These are phyloP conservation scores for Lithophane semibrunnea DNA, from an alignment of 2,888 invertebrate species.

Conservation along the genomic window DNA sequence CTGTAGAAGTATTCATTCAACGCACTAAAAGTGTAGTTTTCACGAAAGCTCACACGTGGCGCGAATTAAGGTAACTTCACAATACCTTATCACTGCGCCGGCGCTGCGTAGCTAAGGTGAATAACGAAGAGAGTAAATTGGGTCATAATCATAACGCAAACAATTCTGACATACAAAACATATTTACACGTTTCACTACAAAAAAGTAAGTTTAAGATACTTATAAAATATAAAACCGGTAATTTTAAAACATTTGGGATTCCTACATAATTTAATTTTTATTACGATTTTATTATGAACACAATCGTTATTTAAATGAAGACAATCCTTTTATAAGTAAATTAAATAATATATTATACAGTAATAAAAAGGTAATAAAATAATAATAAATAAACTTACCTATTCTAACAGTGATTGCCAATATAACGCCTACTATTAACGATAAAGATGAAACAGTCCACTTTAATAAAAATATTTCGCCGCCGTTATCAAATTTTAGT, in stretches of 20 bases:
- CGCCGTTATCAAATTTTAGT: slow-evolving; percentile 2
- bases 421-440: slow-evolving; percentile 41
- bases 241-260: slow-evolving; percentile 17
- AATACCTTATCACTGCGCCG: slow-evolving; percentile 67
- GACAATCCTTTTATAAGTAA: slow-evolving; percentile 35
- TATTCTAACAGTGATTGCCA: slow-evolving; percentile 42
- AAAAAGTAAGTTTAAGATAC: not conserved
- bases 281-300: slow-evolving; percentile 43
- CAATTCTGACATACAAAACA: slow-evolving; percentile 50
- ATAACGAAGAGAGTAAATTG: slow-evolving; percentile 69
- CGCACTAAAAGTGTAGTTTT: slow-evolving; percentile 33
- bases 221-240: slow-evolving; percentile 23
- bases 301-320: slow-evolving; percentile 44
- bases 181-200: slow-evolving; percentile 29
- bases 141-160: slow-evolving; percentile 67
- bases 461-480: slow-evolving; percentile 32
- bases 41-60: slow-evolving; percentile 53
- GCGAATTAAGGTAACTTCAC: slow-evolving; percentile 55
- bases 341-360: slow-evolving; percentile 46
- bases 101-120: slow-evolving; percentile 69
- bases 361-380: slow-evolving; percentile 55
- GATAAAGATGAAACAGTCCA: slow-evolving; percentile 46
- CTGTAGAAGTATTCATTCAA: slow-evolving; percentile 19
- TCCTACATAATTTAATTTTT: slow-evolving; percentile 55
- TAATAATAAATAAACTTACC: slow-evolving; percentile 61